A percentile compares a stretch with the other conserved stretches of the same genome.
These are phyloP conservation scores for Sebastes matsubarae DNA, from an alignment of 2,797 vertebrate genomes.

Conservation along the genomic window DNA sequence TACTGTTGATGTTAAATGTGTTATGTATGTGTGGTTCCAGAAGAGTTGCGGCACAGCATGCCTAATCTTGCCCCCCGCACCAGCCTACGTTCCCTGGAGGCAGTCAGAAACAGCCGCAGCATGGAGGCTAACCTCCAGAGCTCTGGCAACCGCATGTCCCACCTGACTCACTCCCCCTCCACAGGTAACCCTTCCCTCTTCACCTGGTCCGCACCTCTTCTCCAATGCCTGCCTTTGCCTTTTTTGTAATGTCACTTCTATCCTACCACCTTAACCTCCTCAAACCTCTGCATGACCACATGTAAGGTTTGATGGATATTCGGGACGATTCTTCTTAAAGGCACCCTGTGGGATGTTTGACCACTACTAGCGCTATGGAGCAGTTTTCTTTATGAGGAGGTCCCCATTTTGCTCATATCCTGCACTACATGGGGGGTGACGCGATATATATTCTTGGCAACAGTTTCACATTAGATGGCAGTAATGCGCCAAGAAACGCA, in stretches of 20 bases:
- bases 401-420: background rate
- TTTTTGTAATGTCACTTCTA: background rate
- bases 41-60: slow-evolving; percentile 94
- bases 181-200: slow-evolving; percentile 80
- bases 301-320: background rate
- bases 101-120: slow-evolving; percentile 92
- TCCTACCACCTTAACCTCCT: slow-evolving; percentile 5
- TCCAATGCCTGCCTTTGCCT: background rate
- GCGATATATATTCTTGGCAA: background rate
- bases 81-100: slow-evolving; percentile 88
- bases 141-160: slow-evolving; percentile 89
- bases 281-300: slow-evolving; percentile 39
- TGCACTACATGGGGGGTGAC: background rate
- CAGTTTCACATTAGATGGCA: background rate
- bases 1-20: slow-evolving; percentile 52
- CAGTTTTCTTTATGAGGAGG: background rate
- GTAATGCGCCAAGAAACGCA: background rate
- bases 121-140: slow-evolving; percentile 94
- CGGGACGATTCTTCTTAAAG: background rate
- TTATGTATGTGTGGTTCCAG: slow-evolving; percentile 83
- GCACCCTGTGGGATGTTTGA: background rate
- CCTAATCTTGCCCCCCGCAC: slow-evolving; percentile 92
- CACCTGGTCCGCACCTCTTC: slow-evolving; percentile 36
- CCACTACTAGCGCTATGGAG: too few species aligned
- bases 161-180: slow-evolving; percentile 88